Evolutionary conservation across 2,797 vertebrate genomes (phyloP), one percentile per base, ranked within the genome.

Genomic region (Thunnus albacares): DNA sequence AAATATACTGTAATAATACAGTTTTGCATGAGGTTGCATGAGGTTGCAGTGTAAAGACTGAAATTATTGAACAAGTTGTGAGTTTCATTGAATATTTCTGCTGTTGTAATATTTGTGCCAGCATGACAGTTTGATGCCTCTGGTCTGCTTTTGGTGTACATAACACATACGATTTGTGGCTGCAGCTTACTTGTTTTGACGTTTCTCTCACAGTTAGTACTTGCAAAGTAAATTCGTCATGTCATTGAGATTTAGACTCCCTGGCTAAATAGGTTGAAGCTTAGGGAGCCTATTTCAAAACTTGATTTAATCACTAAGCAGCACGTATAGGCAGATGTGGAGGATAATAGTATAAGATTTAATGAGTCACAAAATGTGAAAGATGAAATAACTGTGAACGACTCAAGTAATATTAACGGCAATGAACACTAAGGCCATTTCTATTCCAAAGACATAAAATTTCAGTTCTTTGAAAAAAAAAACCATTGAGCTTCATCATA

Each of bases 281-380:
- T n/a, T 2, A 66, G 60, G 49, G 10, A 11, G 52, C 17, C 14
- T 24, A 14, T 57, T 79, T 82, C 20, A 62, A n/a, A 41, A 77
- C 57, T 41, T 18, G 6, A 55, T 75, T 62, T 45, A 82, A 80
- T 64, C 33, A 67, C 57, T 26, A 71, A 20, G 43, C 38, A 51
- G 35, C n/a, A 43, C 2, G 5, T 15, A 47, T 15, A 14, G 43
- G 57, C 24, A 11, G 26, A n/a, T n/a, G 41, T 35, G 49, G 38
- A 60, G 62, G 33, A 70, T 53, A 49, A 76, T 43, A n/a, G 13
- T 10, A 41, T 24, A 14, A 56, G 60, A 71, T 62, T 64, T 68
- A 72, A 60, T 72, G 33, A 80, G 49, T 68, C n/a, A 28, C 35
- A 53, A 65, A 72, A 72, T 77, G 45, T 15, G 15, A 47, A 47